A percentile compares a stretch with the other conserved stretches of the same genome.
These are phyloP conservation scores for Brassicogethes aeneus DNA, from an alignment of 2,888 invertebrate species.

Conservation along the genomic window DNA sequence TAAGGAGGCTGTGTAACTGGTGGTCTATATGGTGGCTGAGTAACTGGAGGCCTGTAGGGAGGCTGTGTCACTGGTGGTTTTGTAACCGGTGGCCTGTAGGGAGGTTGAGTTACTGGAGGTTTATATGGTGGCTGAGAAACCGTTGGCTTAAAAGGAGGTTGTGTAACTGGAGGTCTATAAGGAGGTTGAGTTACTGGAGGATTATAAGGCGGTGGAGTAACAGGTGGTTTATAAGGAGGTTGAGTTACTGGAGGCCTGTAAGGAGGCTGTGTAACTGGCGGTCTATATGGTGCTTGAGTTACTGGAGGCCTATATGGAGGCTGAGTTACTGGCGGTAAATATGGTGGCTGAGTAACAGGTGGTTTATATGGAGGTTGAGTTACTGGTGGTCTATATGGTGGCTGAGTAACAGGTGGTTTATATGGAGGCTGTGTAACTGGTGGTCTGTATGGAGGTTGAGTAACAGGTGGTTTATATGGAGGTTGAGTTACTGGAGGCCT, in stretches of 20 bases:
- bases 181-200: slow-evolving; percentile 5
- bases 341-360: slow-evolving; percentile 4
- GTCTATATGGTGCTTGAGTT: slow-evolving; percentile 3
- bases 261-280: slow-evolving; percentile 3
- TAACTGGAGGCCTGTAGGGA: slow-evolving; percentile 2
- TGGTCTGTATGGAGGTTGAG: slow-evolving; percentile 9
- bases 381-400: slow-evolving; percentile 4
- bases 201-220: slow-evolving; percentile 1
- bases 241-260: slow-evolving; percentile 3
- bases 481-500: slow-evolving; percentile 6
- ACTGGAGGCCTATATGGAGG: slow-evolving; percentile 4
- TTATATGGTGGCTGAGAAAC: slow-evolving; percentile 4
- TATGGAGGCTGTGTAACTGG: slow-evolving; percentile 35
- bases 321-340: slow-evolving; percentile 2
- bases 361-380: slow-evolving; percentile 4
- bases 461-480: slow-evolving; percentile 3
- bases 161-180: slow-evolving; percentile 2
- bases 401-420: slow-evolving; percentile 3
- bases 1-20: slow-evolving; percentile 4
- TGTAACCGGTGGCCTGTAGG: slow-evolving; percentile 1
- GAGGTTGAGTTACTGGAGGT: slow-evolving; percentile 2
- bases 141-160: slow-evolving; percentile 1
- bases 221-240: slow-evolving; percentile 4
- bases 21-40: slow-evolving; percentile 5
- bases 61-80: slow-evolving; percentile 1